Percentiles rank a stretch among this genome's conserved stretches.
Conservation (phyloP, 1,140 invertebrate species). For the Galendromus occidentalis region DNA sequence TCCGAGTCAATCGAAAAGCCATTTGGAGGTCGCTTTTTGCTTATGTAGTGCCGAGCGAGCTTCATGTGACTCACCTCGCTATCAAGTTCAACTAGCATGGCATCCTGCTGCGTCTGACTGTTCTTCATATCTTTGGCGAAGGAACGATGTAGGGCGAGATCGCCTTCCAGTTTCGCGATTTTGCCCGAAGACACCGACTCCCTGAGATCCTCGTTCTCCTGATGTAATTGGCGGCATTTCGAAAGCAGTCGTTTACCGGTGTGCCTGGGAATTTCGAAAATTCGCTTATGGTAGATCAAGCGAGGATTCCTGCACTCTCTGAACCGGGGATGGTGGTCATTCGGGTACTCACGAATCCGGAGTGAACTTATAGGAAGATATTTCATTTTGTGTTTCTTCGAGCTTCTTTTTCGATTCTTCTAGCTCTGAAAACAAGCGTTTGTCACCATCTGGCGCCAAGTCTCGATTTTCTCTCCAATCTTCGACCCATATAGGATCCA, state of each 20-base stretch:
- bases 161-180: conserved; percentile 83
- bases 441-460: too few species aligned
- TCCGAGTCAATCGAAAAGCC: too few species aligned
- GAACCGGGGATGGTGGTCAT: too few species aligned
- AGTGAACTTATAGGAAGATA: conserved; percentile 95
- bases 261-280: conserved; percentile 29
- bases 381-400: conserved; percentile 91
- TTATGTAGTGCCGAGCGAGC: too few species aligned
- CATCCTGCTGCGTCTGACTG: conserved; percentile 85
- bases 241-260: conserved; percentile 94
- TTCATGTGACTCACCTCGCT: too few species aligned
- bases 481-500: too few species aligned
- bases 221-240: conserved; percentile 81
- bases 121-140: conserved; percentile 91
- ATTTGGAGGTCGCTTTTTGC: too few species aligned
- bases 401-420: conserved; percentile 67
- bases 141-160: conserved; percentile 80
- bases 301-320: too few species aligned
- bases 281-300: too few species aligned
- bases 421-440: conserved; percentile 45
- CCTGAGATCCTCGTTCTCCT: conserved; percentile 94
- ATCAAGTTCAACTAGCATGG: conserved; percentile 82
- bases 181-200: conserved; percentile 83
- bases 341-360: conserved; percentile 53
- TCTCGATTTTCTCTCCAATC: too few species aligned